Evolutionary conservation across 2,113 vertebrate genomes (phyloP).

Genomic region (Hipposideros armiger): DNA sequence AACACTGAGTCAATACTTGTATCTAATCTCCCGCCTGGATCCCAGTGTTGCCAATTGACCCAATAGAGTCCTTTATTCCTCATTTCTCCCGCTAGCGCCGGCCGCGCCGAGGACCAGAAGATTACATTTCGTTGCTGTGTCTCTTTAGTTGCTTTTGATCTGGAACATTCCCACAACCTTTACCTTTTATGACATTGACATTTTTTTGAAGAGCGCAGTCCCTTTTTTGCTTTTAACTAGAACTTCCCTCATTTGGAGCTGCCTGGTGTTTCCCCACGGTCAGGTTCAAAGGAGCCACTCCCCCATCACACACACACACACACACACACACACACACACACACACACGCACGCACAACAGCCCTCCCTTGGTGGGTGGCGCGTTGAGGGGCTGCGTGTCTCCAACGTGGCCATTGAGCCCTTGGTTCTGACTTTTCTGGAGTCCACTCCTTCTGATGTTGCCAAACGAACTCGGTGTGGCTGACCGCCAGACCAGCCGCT

Average conservation of each 20-base stretch:
- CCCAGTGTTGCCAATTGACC: constrained; percentile 33
- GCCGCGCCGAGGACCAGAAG: neutral
- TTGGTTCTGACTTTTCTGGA: neutral
- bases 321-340: neutral
- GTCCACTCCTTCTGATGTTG: neutral
- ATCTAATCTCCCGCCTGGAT: constrained; percentile 49
- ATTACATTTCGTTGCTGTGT: neutral
- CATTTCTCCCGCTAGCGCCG: neutral
- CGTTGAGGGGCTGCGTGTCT: neutral
- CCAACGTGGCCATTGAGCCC: neutral
- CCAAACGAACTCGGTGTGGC: neutral
- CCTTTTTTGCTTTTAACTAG: neutral
- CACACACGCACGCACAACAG: neutral
- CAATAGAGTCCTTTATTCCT: neutral
- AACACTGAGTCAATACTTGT: constrained; percentile 31
- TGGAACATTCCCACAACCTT: neutral
- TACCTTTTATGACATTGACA: neutral
- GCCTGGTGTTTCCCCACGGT: neutral
- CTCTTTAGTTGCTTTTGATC: neutral
- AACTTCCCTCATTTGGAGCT: neutral
- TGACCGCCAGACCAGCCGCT: neutral
- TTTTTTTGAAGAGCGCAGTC: neutral
- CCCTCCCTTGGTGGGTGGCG: neutral
- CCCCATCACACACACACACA: too few species aligned
- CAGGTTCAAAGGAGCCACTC: neutral